Base-by-base conservation (phyloP, 2,113 vertebrate species). In the Plecotus auritus region DNA sequence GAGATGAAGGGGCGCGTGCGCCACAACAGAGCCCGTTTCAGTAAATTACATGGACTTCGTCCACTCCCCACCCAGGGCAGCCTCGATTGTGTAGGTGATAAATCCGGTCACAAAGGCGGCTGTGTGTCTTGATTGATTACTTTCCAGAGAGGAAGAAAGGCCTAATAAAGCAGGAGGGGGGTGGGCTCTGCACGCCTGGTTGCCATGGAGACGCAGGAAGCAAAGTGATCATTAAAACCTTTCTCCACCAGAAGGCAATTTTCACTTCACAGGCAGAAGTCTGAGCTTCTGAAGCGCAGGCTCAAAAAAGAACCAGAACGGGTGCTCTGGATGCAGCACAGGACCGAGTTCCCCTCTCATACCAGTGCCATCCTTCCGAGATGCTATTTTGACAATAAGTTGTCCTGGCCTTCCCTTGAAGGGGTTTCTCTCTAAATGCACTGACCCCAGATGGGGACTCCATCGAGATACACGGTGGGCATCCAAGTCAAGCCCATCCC, bases 171-270 rank as follows among this genome's bases (percentile, higher is more conserved):
- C 93, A 9, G 94, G 78, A 93, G 95, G 88, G 93, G 94, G 91
- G 96, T 93, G 90, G 95, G 97, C 96, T 95, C 95, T 93, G 97
- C 92, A 97, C 95, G 59, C 17, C 95, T 91, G 5, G 93, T 98
- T 98, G 49, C 98, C 98, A 98, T 98, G 98, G 98, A 98, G 97
- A 98, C 97, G 1, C 94, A 95, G 97, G 96, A 98, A 98, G 98
- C 98, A 97, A 97, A 97, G 97, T 95, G 96, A 81, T 96, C 97
- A 98, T 98, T 98, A 98, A 98, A 97, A 40, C 97, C 97, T 97
- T 97, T 97, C 97, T 97, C 96, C 80, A 64, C 96, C 16, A 94
- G 97, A 97, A 98, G 97, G 98, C 95, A 97, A 98, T 98, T 98
- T 97, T 98, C 97, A 91, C 97, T 98, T 97, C 97, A 81, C 0